A percentile compares a stretch with the other conserved stretches of the same genome.
These are phyloP conservation scores for Eleginops maclovinus DNA, from an alignment of 2,113 vertebrate genomes.

Conservation along the genomic window DNA sequence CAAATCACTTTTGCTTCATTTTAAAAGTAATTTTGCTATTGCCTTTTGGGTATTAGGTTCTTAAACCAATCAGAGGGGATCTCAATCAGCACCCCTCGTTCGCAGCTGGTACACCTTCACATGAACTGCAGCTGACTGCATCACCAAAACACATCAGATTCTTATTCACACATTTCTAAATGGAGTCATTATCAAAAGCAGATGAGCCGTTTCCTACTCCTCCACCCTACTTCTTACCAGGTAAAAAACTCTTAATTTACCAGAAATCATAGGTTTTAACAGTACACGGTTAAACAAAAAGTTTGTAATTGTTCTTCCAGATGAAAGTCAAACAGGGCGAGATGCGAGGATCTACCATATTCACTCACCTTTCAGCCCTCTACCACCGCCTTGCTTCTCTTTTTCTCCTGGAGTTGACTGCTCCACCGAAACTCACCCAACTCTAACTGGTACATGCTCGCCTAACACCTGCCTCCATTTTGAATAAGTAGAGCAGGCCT, in stretches of 20 bases:
- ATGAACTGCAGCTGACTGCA: conserved; percentile 13
- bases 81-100: conserved; percentile 42
- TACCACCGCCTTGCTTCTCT: conserved; percentile 23
- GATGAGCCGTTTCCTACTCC: conserved; percentile 51
- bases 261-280: neutral
- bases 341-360: conserved; percentile 50
- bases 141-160: conserved; percentile 2
- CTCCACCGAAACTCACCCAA: neutral
- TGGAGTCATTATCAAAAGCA: conserved; percentile 47
- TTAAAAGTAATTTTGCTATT: neutral
- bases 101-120: conserved; percentile 57
- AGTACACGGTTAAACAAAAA: neutral
- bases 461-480: conserved; percentile 10
- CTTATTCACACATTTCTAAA: conserved; percentile 2
- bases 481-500: neutral
- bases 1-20: neutral
- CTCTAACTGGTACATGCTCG: conserved; percentile 48
- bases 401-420: conserved; percentile 24
- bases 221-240: conserved; percentile 55
- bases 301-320: conserved; percentile 13
- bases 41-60: conserved; percentile 29
- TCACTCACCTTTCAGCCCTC: conserved; percentile 44
- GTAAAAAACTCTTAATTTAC: conserved; percentile 41
- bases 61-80: conserved; percentile 55
- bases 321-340: neutral